Evolutionary conservation across 1,140 invertebrate species (phyloP).

Genomic region (Antheraea mylitta): DNA sequence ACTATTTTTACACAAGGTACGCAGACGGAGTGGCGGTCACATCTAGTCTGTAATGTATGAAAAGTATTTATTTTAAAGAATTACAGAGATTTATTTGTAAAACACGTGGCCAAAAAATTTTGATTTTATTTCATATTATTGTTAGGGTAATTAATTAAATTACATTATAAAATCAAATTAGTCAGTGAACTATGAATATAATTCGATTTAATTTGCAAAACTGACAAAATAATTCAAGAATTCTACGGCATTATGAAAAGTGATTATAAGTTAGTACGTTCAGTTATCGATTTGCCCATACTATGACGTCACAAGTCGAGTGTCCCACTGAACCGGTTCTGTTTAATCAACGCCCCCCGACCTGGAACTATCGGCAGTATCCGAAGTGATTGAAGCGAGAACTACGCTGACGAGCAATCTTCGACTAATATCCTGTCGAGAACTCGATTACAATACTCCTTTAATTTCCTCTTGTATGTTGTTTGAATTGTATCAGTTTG

Average conservation of each 20-base stretch:
- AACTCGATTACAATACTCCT: conserved; percentile 63
- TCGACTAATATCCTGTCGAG: conserved; percentile 62
- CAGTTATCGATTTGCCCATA: conserved; percentile 8
- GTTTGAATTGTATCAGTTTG: conserved; percentile 10
- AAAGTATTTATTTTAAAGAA: no score
- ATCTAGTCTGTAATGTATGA: no score
- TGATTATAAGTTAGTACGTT: background rate
- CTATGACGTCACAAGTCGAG: conserved; percentile 6
- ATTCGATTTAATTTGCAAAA: background rate
- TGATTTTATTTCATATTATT: no score
- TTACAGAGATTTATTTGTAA: no score
- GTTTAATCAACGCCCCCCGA: conserved; percentile 57
- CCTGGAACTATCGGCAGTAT: conserved; percentile 59
- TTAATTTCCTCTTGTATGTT: conserved; percentile 49
- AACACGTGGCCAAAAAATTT: no score
- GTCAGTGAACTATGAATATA: background rate
- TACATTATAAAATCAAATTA: no score
- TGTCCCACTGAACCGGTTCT: conserved; percentile 68
- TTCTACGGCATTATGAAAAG: background rate
- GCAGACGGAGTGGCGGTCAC: no score
- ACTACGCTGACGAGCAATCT: conserved; percentile 68
- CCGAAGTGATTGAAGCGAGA: conserved; percentile 59
- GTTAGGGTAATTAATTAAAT: no score
- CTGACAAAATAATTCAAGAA: background rate
- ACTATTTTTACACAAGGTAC: no score